Evolutionary conservation across 2,113 vertebrate species (phyloP), one percentile per base, ranked within the genome.

Genomic region (Mastomys natalensis): DNA sequence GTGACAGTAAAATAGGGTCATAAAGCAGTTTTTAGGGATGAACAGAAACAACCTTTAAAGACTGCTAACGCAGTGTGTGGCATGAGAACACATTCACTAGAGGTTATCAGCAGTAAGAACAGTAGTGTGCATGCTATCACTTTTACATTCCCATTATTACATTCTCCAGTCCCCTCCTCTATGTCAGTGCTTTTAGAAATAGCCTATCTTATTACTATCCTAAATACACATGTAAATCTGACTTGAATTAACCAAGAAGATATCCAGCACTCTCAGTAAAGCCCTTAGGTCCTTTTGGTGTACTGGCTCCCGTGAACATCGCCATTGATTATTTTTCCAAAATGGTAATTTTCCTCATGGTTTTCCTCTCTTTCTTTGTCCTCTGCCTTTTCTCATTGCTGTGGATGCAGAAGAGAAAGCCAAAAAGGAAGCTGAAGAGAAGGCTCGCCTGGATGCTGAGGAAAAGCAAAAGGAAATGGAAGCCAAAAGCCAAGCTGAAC

Each of bases 361-460:
- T 87, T 13, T 82, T 0, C 2, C 64, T 87, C n/a, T 74, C 51
- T 74, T 21, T 90, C 40, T 87, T 68, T 84, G 16, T 62, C 34
- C 2, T 87, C 45, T 62, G 0, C 43, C 12, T 66, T 86, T 43
- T 22, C 43, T 62, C 1, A 48, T 51, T 45, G 62, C 53, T 0
- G 1, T 3, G 97, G 93, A 53, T 76, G 10, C 96, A 98, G 98
- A 98, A 66, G 98, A 98, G 95, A 98, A 98, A 80, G 98, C 97
- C 77, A 98, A 97, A 93, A 97, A 98, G 98, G 99, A 99, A 89
- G 98, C 98, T 0, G 99, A 99, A 92, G 99, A 99, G 91, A 98
- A 99, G 97, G 98, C 98, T 80, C 98, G 98, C 90, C 98, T 97
- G 87, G 99, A 99, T 10, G 98, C 98, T 0, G 99, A 99, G 90